These are phyloP conservation scores for Tenthredo mesomela DNA, from an alignment of 2,888 invertebrate genomes.

Conservation along the genomic window DNA sequence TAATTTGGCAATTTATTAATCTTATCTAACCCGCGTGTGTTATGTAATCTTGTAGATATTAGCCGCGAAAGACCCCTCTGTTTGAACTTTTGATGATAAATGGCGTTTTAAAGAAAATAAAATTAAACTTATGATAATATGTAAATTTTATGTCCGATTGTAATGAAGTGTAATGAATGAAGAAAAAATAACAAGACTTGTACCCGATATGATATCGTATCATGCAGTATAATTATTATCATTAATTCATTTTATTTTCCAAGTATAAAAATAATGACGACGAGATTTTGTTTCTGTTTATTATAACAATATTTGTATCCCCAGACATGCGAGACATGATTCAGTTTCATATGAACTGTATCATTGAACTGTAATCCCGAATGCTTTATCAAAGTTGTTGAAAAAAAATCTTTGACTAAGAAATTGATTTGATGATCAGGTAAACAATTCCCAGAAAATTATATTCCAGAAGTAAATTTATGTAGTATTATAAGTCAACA, in stretches of 20 bases:
- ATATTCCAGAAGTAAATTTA: not conserved
- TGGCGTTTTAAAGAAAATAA: not conserved
- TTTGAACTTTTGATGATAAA: not conserved
- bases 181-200: not conserved
- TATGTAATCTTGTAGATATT: not conserved
- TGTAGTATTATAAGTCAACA: not conserved
- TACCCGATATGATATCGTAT: not conserved
- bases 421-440: too few relatives aligned
- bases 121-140: not conserved
- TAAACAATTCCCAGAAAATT: conserved; percentile 9
- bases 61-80: not conserved
- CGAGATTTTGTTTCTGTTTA: not conserved
- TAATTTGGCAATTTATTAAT: not conserved
- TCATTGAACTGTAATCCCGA: not conserved
- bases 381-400: not conserved
- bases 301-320: not conserved
- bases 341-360: not conserved
- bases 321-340: not conserved
- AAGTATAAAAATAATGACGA: not conserved
- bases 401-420: not conserved
- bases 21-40: not conserved
- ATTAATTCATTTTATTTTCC: not conserved
- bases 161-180: not conserved
- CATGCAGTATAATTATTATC: not conserved
- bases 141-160: not conserved